Evolutionary conservation across 2,888 invertebrate genomes (phyloP).

Genomic region (Macrophya alboannulata): DNA sequence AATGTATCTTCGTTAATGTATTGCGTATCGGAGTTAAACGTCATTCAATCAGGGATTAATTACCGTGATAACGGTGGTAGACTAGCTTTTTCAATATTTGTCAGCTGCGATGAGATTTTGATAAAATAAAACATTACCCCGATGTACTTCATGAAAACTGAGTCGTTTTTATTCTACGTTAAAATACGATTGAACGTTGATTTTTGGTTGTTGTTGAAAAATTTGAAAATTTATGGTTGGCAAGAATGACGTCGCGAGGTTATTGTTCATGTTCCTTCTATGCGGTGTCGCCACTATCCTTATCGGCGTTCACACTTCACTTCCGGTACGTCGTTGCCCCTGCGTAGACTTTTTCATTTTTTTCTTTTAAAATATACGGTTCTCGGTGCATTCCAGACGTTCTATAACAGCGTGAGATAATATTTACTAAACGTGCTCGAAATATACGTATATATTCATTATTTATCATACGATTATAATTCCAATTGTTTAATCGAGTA

Average conservation of each 20-base stretch:
- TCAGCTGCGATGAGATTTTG: neutral
- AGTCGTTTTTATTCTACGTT: neutral
- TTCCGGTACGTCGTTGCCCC: slow-evolving; percentile 69
- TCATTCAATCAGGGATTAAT: slow-evolving; percentile 8
- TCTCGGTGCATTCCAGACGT: slow-evolving; percentile 30
- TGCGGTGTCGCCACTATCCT: slow-evolving; percentile 62
- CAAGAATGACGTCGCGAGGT: slow-evolving; percentile 21
- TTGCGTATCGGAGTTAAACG: neutral
- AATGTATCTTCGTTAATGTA: neutral
- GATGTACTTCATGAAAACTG: neutral
- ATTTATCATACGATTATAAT: slow-evolving; percentile 2
- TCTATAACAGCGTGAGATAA: slow-evolving; percentile 37
- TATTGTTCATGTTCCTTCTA: slow-evolving; percentile 52
- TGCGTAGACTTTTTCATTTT: slow-evolving; percentile 64
- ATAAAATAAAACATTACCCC: neutral
- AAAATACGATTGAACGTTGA: neutral
- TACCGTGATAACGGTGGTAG: neutral
- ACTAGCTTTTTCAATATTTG: neutral
- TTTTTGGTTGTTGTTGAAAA: neutral
- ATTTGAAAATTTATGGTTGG: slow-evolving; percentile 31
- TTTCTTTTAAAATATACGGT: slow-evolving; percentile 59
- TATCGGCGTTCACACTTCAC: slow-evolving; percentile 63
- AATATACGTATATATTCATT: slow-evolving; percentile 1
- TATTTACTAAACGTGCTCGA: slow-evolving; percentile 39
- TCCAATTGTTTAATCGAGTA: neutral